Evolutionary conservation across 2,797 vertebrate species (phyloP), one percentile per base, ranked within the genome.

Genomic region (Galagoides demidoff): DNA sequence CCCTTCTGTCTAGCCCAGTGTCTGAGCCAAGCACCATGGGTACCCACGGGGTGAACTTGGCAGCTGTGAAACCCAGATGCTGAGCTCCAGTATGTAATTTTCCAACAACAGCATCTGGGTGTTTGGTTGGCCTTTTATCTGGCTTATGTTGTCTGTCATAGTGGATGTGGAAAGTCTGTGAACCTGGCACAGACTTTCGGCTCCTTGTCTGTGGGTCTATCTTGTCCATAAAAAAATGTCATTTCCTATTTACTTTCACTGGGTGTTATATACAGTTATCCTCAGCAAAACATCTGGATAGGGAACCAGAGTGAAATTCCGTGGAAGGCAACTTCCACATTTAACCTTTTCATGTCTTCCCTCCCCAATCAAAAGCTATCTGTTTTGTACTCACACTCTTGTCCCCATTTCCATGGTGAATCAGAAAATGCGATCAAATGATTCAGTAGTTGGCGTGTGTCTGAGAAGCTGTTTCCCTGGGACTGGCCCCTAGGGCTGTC

Each of bases 61-160:
- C 92, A 97, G 73, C 61, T 95, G 63, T 89, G 68, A 83, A 90
- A 23, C 96, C 95, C 92, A 97, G 89, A 97, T 97, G 90, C 89
- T 97, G 96, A 97, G 85, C 49, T 68, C 29, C 25, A 97, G 22
- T 59, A 71, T 49, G 37, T 19, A 57, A 83, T 97, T 98, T 98
- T 97, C 90, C 61, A 96, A 64, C 74, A 98, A 61, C 49, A 94
- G 70, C 92, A 97, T 92, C 94, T 98, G 93, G 93, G 70, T 94
- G 49, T 96, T 98, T 93, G 95, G 49, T 92, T 98, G 85, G 92
- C 91, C 87, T 98, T 98, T 98, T 96, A 96, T 97, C 90, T 94
- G 94, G 78, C 88, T 98, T 98, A 94, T 92, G 89, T 90, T 98
- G 92, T 73, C 91, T 95, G 84, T 97, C 27, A 27, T 89, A 82